Evolutionary conservation across 1,140 invertebrate genomes (phyloP).

Genomic region (Drosophila gunungcola): DNA sequence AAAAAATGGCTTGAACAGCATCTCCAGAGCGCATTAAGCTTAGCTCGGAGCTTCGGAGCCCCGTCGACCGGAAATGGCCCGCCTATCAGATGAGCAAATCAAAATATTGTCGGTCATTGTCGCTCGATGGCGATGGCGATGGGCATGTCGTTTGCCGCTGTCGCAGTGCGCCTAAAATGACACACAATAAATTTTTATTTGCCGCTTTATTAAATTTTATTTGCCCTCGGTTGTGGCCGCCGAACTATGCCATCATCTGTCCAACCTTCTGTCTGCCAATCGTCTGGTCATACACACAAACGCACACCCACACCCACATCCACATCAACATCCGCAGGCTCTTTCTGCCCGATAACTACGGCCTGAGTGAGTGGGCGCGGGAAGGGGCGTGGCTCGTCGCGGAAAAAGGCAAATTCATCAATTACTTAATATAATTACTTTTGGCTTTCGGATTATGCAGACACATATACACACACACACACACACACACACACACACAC

Average conservation of each 20-base stretch:
- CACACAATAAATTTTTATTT: conserved; percentile 82
- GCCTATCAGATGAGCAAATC: conserved; percentile 64
- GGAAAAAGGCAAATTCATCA: conserved; percentile 82
- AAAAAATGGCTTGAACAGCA: conserved; percentile 18
- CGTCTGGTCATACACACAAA: conserved; percentile 37
- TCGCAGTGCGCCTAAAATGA: conserved; percentile 76
- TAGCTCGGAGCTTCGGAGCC: conserved; percentile 6
- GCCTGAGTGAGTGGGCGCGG: background rate
- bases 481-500: conserved; percentile 25
- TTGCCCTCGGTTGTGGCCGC: conserved; percentile 22
- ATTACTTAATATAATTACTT: conserved; percentile 84
- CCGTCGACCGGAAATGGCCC: conserved; percentile 58
- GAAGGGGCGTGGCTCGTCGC: conserved; percentile 31
- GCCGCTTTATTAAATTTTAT: conserved; percentile 81
- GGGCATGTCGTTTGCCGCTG: conserved; percentile 10
- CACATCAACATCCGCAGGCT: background rate
- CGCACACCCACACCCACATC: background rate
- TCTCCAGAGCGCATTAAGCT: conserved; percentile 35
- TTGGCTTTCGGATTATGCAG: conserved; percentile 83
- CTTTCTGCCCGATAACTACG: background rate
- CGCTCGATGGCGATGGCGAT: background rate
- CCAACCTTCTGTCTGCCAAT: conserved; percentile 49
- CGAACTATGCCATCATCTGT: conserved; percentile 29
- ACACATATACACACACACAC: conserved; percentile 36
- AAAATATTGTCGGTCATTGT: conserved; percentile 69